Conservation (phyloP, 2,888 invertebrate genomes). For the Eupeodes luniger region DNA sequence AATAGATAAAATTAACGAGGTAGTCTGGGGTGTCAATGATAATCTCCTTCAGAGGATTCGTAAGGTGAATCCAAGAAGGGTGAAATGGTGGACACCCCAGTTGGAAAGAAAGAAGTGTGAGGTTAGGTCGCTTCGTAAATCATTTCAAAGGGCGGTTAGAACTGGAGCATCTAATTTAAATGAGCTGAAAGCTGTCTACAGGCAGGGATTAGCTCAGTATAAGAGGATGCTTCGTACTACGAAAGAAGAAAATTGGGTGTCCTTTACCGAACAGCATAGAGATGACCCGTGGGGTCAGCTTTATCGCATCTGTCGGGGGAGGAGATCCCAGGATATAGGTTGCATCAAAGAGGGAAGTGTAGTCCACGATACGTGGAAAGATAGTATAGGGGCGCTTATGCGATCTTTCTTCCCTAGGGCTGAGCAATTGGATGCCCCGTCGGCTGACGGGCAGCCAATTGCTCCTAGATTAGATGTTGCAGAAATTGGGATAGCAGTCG, state of each 20-base stretch:
- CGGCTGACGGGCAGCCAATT: too few relatives aligned
- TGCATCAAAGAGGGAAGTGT: neutral
- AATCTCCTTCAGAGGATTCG: neutral
- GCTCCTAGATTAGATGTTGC: too few relatives aligned
- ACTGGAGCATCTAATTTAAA: neutral
- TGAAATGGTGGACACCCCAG: constrained; percentile 1
- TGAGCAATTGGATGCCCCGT: neutral
- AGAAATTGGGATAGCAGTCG: neutral
- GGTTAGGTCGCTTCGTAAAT: neutral
- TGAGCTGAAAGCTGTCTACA: neutral
- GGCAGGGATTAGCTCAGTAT: neutral
- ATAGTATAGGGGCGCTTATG: constrained; percentile 12
- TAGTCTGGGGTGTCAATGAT: constrained; percentile 24
- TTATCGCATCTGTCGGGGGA: constrained; percentile 18
- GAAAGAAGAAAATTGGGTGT: constrained; percentile 14
- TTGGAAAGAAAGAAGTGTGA: neutral
- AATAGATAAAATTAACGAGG: neutral
- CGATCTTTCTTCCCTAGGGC: constrained; percentile 16
- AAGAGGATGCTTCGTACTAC: neutral
- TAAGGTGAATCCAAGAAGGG: neutral
- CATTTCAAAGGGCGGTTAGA: neutral
- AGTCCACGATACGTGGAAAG: constrained; percentile 13
- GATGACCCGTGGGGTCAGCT: constrained; percentile 32
- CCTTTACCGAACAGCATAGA: neutral
- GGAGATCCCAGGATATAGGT: neutral